Evolutionary conservation across 2,888 invertebrate species (phyloP).

Genomic region (Mythimna ferrago): DNA sequence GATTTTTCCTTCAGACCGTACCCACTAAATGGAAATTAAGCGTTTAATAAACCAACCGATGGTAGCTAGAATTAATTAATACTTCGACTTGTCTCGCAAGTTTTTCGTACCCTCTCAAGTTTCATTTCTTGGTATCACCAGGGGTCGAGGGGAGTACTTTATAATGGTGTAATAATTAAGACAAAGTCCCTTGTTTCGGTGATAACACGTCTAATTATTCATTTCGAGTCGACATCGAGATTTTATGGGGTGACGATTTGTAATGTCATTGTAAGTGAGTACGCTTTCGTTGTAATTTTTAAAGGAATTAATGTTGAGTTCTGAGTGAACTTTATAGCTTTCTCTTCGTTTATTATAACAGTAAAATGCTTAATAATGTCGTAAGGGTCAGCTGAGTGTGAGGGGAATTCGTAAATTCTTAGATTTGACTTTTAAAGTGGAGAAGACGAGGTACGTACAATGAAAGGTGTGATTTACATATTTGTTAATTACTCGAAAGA

Average conservation of each 20-base stretch:
- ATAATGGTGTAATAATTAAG: slow-evolving; percentile 89
- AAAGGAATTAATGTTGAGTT: slow-evolving; percentile 51
- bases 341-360: slow-evolving; percentile 51
- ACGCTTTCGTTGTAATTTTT: slow-evolving; percentile 57
- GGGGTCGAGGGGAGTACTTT: slow-evolving; percentile 84
- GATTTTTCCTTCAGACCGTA: slow-evolving; percentile 76
- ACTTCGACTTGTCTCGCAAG: slow-evolving; percentile 82
- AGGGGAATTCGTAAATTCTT: slow-evolving; percentile 47
- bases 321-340: slow-evolving; percentile 53
- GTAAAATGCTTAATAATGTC: slow-evolving; percentile 39
- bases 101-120: slow-evolving; percentile 81
- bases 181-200: slow-evolving; percentile 84
- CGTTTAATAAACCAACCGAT: slow-evolving; percentile 85
- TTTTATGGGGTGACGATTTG: slow-evolving; percentile 85
- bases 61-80: slow-evolving; percentile 88
- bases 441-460: not conserved
- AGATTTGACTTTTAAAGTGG: slow-evolving; percentile 23
- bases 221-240: slow-evolving; percentile 81
- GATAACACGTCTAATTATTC: slow-evolving; percentile 86
- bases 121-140: slow-evolving; percentile 81
- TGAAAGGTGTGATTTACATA: not conserved
- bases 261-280: slow-evolving; percentile 73
- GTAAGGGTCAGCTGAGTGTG: slow-evolving; percentile 51
- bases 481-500: not conserved
- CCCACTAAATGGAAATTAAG: slow-evolving; percentile 87